Percentiles rank a stretch among this genome's conserved stretches.
Evolutionary conservation across 2,113 vertebrate genomes (phyloP).

Genomic region (Ptilonorhynchus violaceus): DNA sequence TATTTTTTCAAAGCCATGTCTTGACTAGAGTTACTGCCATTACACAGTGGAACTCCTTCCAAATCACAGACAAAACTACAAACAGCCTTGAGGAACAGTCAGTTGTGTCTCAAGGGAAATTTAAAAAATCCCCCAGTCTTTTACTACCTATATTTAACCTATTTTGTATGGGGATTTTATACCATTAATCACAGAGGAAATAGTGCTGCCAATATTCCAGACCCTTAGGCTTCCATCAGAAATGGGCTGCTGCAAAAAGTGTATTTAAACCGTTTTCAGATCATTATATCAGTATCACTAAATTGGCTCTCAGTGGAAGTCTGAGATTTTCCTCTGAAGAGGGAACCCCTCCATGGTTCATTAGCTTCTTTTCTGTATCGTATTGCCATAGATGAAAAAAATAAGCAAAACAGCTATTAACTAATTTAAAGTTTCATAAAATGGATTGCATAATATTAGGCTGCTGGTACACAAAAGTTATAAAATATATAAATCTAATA

Average conservation of each 20-base stretch:
- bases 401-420: not conserved
- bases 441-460: not conserved
- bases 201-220: not conserved
- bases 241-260: not conserved
- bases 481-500: not conserved
- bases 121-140: not conserved
- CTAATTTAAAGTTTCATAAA: not conserved
- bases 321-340: not conserved
- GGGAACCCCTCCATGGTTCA: not conserved
- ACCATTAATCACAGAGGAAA: conserved; percentile 5
- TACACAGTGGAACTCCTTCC: not conserved
- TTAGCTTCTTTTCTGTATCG: conserved; percentile 2
- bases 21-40: not conserved
- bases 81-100: not conserved
- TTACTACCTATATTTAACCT: not conserved
- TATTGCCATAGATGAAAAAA: conserved; percentile 13
- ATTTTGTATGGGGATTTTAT: not conserved
- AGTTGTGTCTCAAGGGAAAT: conserved; percentile 7
- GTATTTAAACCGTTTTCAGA: conserved; percentile 14
- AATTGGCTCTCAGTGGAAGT: not conserved
- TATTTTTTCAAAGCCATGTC: not conserved
- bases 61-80: not conserved
- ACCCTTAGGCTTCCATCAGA: not conserved
- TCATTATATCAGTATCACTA: conserved; percentile 3
- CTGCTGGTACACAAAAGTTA: not conserved